Percentiles rank a stretch among this genome's conserved stretches.
These are phyloP conservation scores for Agelaius tricolor DNA, from an alignment of 2,113 vertebrate genomes.

Conservation along the genomic window DNA sequence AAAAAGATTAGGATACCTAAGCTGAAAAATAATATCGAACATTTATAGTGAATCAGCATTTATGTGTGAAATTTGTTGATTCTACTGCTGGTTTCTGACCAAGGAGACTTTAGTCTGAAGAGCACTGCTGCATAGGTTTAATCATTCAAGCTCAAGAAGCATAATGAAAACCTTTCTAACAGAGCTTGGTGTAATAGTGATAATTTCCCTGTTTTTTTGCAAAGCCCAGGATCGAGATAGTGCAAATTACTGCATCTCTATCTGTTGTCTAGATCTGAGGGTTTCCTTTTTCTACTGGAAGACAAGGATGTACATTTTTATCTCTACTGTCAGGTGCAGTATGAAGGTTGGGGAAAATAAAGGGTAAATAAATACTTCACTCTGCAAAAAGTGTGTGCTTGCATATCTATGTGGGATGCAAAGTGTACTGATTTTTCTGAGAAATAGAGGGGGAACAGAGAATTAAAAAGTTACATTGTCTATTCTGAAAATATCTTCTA, in stretches of 20 bases:
- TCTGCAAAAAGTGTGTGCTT: not conserved
- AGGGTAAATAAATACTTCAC: not conserved
- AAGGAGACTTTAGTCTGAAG: not conserved
- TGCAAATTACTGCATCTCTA: not conserved
- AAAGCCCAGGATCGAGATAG: not conserved
- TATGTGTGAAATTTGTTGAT: not conserved
- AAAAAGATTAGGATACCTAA: not conserved
- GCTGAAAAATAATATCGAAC: not conserved
- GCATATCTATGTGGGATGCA: not conserved
- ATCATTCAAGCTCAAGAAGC: not conserved
- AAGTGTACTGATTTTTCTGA: not conserved
- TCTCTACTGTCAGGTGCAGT: not conserved
- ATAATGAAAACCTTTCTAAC: not conserved
- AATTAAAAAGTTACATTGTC: not conserved
- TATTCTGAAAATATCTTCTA: not conserved
- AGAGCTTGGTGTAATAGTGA: not conserved
- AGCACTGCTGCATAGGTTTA: not conserved
- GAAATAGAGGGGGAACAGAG: not conserved
- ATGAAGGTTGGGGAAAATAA: not conserved
- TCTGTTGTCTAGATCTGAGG: not conserved
- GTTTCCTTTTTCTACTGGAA: not conserved
- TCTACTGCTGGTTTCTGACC: not conserved
- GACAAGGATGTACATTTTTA: not conserved
- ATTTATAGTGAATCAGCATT: not conserved
- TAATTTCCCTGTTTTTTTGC: not conserved